A percentile compares a stretch with the other conserved stretches of the same genome.
These are phyloP conservation scores for Bolborhynchus lineola DNA, from an alignment of 2,113 vertebrate genomes.

Conservation along the genomic window DNA sequence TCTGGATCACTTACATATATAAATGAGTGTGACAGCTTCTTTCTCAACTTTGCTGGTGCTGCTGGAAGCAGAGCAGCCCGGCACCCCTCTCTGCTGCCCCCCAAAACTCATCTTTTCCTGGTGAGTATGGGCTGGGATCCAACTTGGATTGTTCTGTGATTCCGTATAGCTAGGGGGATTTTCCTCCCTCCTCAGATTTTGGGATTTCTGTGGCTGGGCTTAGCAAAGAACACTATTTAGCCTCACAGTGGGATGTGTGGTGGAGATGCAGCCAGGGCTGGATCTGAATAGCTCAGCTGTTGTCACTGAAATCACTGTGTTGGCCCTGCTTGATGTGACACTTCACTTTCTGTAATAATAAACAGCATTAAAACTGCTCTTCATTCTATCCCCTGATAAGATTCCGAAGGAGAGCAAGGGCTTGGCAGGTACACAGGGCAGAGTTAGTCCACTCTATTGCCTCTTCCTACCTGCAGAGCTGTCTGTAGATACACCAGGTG, in stretches of 20 bases:
- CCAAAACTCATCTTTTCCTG: background rate
- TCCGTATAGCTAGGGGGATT: background rate
- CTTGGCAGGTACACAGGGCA: background rate
- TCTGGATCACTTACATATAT: slow-evolving; percentile 55
- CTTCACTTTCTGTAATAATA: background rate
- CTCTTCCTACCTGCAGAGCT: accelerated
- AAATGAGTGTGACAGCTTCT: slow-evolving; percentile 51
- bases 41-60: background rate
- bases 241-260: background rate
- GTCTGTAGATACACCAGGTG: background rate
- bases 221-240: background rate
- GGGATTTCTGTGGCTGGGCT: background rate
- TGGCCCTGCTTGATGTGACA: background rate
- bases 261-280: background rate
- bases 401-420: background rate
- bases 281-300: background rate
- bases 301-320: background rate
- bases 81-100: background rate
- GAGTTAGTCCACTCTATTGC: background rate
- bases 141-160: background rate
- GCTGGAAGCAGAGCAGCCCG: background rate
- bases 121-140: background rate
- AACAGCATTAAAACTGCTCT: background rate
- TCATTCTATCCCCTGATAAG: accelerated
- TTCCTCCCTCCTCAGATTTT: background rate